Evolutionary conservation across 2,113 vertebrate genomes (phyloP), one percentile per base, ranked within the genome.

Genomic region (Aspiorhynchus laticeps): DNA sequence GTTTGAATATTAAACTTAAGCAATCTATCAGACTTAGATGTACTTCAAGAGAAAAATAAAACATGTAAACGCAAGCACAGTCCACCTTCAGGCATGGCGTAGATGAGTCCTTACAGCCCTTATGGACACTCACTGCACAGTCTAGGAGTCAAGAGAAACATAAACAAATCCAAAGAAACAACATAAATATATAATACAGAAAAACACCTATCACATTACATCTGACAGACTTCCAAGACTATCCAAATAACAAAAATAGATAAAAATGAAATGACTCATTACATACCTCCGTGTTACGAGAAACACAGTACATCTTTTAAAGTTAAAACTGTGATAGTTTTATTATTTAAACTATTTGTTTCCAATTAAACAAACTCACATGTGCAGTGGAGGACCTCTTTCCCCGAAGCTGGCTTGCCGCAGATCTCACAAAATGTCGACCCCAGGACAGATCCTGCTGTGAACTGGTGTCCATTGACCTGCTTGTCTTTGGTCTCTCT

Each of bases 311-410:
- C 12, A 33, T 53, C 4, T 53, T 78, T 78, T 33, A 11, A 33
- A 19, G 36, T 61, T 0, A 61, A 7, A 38, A 80, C 38, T 26
- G 7, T 80, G 33, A 11, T 10, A 61, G 33, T 15, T 61, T 80
- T 12, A 36, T 80, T 17, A 8, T 7, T 83, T 83, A 2, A 71
- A 14, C 48, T 14, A 36, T 56, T n/a, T 28, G 21, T n/a, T 73
- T 19, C 24, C 12, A 15, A 24, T 81, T 41, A n/a, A 63, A 56
- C 14, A 0, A 43, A 96, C 98, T 96, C 93, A 99, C 98, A 75
- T 74, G 95, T 92, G 86, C 98, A 99, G 75, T 99, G 97, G 71
- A 98, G 89, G 1, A 96, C 94, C 46, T 98, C 98, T 88, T 97
- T 98, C 71, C 97, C 97, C 67, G 95, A 87, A 1, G 96, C 94